phyloP scores from a whole-genome alignment of 2,113 vertebrate species.

The Nannobrachium achirus region DNA sequence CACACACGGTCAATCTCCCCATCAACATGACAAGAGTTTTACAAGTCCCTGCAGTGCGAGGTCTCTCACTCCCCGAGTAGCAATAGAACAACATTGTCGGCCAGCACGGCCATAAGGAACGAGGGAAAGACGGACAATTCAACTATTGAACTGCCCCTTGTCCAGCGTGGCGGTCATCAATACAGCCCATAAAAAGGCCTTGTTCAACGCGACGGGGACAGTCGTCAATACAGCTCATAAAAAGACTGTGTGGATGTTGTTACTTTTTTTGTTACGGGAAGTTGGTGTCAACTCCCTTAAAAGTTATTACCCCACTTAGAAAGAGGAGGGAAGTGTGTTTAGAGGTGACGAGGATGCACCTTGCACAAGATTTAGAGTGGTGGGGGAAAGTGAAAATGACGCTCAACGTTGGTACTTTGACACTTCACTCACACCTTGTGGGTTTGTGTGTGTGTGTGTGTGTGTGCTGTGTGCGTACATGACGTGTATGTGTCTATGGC shows the following conservation, averaged over 20 bases:
- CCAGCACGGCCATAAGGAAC: constrained; percentile 21
- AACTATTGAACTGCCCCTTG: constrained; percentile 64
- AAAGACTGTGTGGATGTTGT: constrained; percentile 71
- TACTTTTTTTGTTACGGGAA: constrained; percentile 75
- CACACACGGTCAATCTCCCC: no score
- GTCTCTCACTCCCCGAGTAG: constrained; percentile 71
- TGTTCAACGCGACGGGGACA: constrained; percentile 41
- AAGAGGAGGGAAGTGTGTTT: constrained; percentile 64
- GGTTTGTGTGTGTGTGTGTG: neutral
- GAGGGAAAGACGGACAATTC: constrained; percentile 54
- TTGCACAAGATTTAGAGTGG: constrained; percentile 67
- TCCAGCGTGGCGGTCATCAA: no score
- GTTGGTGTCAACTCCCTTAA: constrained; percentile 73
- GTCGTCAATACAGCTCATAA: constrained; percentile 76
- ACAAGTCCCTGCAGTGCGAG: constrained; percentile 77
- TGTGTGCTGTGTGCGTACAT: neutral
- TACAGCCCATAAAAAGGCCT: no score
- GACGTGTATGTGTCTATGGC: constrained; percentile 23
- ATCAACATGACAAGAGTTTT: constrained; percentile 76
- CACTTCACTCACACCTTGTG: neutral
- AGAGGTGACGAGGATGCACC: constrained; percentile 71
- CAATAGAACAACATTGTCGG: constrained; percentile 69
- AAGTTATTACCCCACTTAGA: constrained; percentile 77
- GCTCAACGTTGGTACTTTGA: constrained; percentile 29
- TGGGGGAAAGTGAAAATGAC: constrained; percentile 63